phyloP scores from a whole-genome alignment of 2,888 invertebrate genomes.

The Scaptomyza parva region DNA sequence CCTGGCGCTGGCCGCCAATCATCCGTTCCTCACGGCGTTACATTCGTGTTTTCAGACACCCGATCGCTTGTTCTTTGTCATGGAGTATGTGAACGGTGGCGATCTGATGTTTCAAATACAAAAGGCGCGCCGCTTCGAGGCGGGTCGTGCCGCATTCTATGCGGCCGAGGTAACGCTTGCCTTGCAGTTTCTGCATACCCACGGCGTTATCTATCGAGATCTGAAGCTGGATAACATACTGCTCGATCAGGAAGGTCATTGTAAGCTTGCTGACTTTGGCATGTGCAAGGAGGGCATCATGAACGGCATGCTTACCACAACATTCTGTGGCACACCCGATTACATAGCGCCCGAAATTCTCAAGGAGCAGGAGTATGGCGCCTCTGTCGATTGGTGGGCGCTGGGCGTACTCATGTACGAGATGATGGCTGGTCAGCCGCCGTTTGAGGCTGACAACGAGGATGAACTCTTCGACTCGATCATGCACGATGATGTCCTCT shows the following conservation, averaged over 20 bases:
- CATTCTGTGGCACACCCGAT: conserved; percentile 99
- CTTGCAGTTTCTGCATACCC: conserved; percentile 97
- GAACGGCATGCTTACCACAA: conserved; percentile 95
- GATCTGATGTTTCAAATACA: conserved; percentile 99
- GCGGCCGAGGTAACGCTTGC: conserved; percentile 99
- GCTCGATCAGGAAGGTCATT: conserved; percentile 97
- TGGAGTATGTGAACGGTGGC: conserved; percentile 99
- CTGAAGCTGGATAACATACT: conserved; percentile 99
- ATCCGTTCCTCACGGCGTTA: conserved; percentile 98
- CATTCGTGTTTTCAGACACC: conserved; percentile 98
- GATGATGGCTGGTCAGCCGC: conserved; percentile 99
- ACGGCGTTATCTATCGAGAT: conserved; percentile 99
- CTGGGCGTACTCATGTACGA: conserved; percentile 99
- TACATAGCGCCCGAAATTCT: conserved; percentile 99
- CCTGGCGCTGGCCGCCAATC: conserved; percentile 97
- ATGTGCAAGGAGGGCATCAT: conserved; percentile 93
- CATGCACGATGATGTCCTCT: conserved; percentile 98
- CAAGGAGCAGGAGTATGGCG: conserved; percentile 96
- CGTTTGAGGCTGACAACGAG: conserved; percentile 99
- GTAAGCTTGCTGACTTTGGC: conserved; percentile 97
- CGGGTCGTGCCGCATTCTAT: conserved; percentile 96
- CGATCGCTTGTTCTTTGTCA: conserved; percentile 98
- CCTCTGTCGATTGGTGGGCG: conserved; percentile 98
- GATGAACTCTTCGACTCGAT: conserved; percentile 99
- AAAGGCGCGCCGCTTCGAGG: conserved; percentile 98